Evolutionary conservation across 2,113 vertebrate species (phyloP), one percentile per base, ranked within the genome.

Genomic region (Eclectus roratus): DNA sequence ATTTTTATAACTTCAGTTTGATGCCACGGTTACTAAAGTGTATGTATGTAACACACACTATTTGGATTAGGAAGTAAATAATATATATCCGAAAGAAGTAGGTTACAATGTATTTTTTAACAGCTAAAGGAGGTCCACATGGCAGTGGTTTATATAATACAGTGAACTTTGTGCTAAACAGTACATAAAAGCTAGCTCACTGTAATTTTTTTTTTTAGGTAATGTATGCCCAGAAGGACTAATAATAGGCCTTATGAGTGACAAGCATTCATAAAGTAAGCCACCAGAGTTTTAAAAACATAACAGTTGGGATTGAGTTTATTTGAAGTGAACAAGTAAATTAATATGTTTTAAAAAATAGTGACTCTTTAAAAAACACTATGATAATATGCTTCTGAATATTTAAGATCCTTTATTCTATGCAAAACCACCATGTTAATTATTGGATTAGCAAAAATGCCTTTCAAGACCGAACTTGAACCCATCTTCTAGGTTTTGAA

Each of bases 171-270:
- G 74, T 94, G 71, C 82, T 92, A 60, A 96, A 69, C 31, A 33
- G 43, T 46, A 80, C 82, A 80, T 78, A 93, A 95, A 96, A 96
- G 29, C 78, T 88, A 49, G 78, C 41, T 92, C 91, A n/a, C 73
- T 93, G 24, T 90, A 69, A 46, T 78, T 58, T 66, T 68, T 50
- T 68, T 68, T 91, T 78, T 86, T 43, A 31, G 11, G 70, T 83
- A 89, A 86, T 96, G 73, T 88, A 89, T 88, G 71, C 74, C 89
- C 55, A 74, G 80, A 93, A 71, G 64, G 60, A 66, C 88, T 96
- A 97, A 95, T 95, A 97, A 97, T 95, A 96, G 88, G 63, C 65
- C n/a, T 92, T 91, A 72, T 88, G 93, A 97, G 72, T 97, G 93
- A 95, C 76, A 94, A 91, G 91, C 86, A 92, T 88, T 97, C 91